Conservation (phyloP, 2,113 vertebrate genomes). For the Puntigrus tetrazona region DNA sequence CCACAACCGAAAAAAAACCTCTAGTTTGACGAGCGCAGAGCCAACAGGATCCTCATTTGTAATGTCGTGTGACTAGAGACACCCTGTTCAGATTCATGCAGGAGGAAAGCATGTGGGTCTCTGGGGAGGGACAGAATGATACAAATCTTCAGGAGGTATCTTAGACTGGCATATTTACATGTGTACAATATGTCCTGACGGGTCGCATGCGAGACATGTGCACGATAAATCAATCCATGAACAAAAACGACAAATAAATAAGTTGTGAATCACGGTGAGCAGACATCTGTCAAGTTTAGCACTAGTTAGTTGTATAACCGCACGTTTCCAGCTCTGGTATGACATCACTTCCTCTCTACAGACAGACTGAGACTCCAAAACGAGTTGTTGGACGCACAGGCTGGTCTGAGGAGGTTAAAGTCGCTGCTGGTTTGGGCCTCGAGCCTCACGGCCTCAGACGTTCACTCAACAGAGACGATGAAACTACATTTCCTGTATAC, state of each 20-base stretch:
- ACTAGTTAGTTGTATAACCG: not conserved
- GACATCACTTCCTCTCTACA: conserved; percentile 3
- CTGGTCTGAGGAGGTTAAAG: conserved; percentile 15
- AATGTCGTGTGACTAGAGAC: conserved; percentile 6
- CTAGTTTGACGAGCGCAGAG: not conserved
- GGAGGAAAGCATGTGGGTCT: not conserved
- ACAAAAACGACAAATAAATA: conserved; percentile 49
- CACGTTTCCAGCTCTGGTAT: conserved; percentile 4
- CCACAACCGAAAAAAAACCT: not conserved
- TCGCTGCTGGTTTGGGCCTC: conserved; percentile 21
- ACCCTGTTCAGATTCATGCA: conserved; percentile 33
- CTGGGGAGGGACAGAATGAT: conserved; percentile 17
- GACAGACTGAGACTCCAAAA: not conserved
- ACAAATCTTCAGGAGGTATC: conserved; percentile 50
- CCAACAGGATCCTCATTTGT: not conserved
- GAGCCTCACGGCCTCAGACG: not conserved
- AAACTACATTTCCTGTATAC: not conserved
- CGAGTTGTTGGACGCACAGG: not conserved
- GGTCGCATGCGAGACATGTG: conserved; percentile 38
- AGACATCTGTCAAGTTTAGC: not conserved
- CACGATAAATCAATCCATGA: conserved; percentile 17
- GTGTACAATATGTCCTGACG: conserved; percentile 51
- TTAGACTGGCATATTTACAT: conserved; percentile 53
- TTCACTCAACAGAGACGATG: conserved; percentile 5
- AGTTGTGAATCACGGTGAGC: not conserved